Conservation (phyloP, 2,888 invertebrate genomes). For the Antitype chi region DNA sequence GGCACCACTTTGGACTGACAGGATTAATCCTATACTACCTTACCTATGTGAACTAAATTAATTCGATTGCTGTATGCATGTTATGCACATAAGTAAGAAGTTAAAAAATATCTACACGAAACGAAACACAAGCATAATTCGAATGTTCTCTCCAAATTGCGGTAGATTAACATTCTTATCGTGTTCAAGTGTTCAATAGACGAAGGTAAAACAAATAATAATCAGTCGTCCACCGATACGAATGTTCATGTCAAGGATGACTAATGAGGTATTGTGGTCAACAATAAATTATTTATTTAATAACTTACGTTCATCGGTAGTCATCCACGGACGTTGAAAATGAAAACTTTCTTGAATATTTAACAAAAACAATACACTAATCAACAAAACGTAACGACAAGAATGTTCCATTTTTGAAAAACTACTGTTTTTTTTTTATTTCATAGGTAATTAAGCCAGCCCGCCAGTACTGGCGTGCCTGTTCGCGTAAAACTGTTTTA, state of each 20-base stretch:
- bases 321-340: conserved; percentile 69
- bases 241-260: conserved; percentile 29
- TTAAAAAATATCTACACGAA: conserved; percentile 35
- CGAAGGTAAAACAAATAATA: conserved; percentile 18
- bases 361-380: conserved; percentile 62
- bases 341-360: conserved; percentile 52
- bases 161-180: conserved; percentile 43
- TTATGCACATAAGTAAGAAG: not conserved
- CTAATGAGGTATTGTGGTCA: conserved; percentile 27
- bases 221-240: conserved; percentile 4
- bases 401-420: conserved; percentile 59
- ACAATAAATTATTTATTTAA: not conserved
- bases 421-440: not conserved
- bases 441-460: not conserved
- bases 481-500: conserved; percentile 10
- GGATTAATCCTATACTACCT: not conserved
- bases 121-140: conserved; percentile 16
- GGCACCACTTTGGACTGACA: not conserved
- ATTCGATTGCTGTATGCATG: conserved; percentile 4
- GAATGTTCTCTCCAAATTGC: conserved; percentile 39
- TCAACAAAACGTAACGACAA: conserved; percentile 18
- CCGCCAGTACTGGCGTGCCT: not conserved
- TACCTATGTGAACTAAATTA: conserved; percentile 28
- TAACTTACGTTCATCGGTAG: conserved; percentile 84
- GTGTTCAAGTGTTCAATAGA: conserved; percentile 19